Evolutionary conservation across 2,888 invertebrate genomes (phyloP).

Genomic region (Tetanocera ferruginea): DNA sequence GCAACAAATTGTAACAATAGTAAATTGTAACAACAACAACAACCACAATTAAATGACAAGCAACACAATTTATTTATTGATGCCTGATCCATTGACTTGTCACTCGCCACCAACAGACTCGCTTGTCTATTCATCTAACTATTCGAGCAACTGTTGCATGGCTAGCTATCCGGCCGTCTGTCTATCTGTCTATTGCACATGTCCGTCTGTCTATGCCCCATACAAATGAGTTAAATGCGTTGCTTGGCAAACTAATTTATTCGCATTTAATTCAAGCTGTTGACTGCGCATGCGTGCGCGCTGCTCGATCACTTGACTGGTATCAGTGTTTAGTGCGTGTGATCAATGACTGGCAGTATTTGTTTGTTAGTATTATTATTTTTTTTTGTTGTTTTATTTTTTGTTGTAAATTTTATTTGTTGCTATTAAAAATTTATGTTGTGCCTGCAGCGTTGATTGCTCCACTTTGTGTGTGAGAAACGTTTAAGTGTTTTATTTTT

Average conservation of each 20-base stretch:
- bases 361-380: background rate
- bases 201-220: background rate
- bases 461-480: background rate
- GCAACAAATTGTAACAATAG: background rate
- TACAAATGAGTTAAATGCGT: background rate
- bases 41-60: background rate
- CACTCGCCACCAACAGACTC: conserved; percentile 10
- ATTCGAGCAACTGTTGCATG: background rate
- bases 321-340: background rate
- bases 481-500: background rate
- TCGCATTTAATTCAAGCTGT: background rate
- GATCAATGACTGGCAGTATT: background rate
- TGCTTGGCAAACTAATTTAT: background rate
- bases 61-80: conserved; percentile 13
- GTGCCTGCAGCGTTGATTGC: background rate
- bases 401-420: background rate
- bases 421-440: background rate
- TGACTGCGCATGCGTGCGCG: background rate
- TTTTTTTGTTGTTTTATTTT: background rate
- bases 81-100: conserved; percentile 27
- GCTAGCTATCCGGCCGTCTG: background rate
- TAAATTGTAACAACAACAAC: background rate
- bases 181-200: background rate
- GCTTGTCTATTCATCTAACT: background rate
- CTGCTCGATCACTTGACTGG: background rate